Base-by-base conservation (phyloP, 2,113 vertebrate species). In the Tachuris rubrigastra region DNA sequence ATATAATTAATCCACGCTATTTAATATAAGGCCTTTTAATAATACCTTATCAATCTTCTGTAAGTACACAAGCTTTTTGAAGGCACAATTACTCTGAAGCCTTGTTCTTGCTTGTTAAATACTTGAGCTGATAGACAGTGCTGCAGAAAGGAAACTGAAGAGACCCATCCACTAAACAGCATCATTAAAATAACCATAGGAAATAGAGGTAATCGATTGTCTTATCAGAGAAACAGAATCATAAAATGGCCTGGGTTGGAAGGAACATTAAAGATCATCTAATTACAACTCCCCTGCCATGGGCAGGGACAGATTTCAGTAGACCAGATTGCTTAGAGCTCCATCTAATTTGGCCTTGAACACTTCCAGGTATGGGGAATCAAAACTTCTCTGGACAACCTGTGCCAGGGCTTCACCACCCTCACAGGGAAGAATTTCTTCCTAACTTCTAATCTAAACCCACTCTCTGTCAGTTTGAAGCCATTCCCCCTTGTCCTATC, bases 391-490 rank as follows among this genome's bases (percentile, higher is more conserved):
- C 30, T 21, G 30, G 16, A 2, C 1, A 71, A 0, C 30, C 14
- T 65, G 15, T 72, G 5, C 42, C 25, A 31, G 9, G 0, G 35
- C 8, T 9, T 72, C 16, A 35, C 16, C 49, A 71, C 3, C 3
- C 20, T 25, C 4, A 31, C 10, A 49, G 11, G 3, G 2, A 31
- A 72, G 30, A 55, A 12, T 25, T 47, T 79, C 8, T 56, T 65
- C 7, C 13, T 56, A 47, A n/a, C 9, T 1, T 2, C 20, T 22
- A 4, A 47, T 8, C 12, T 47, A 53, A 69, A 11, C 9, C 8
- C 30, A 6, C 0, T 55, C 0, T 15, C 4, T 49, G 8, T 25
- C 5, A 35, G 10, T 41, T n/a, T 41, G 23, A 47, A 78, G 0
- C 3, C 10, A 7, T 14, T 78, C 2, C 6, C 2, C 3, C 5